Percentiles rank a stretch among this genome's conserved stretches.
Evolutionary conservation across 2,113 vertebrate species (phyloP).

Genomic region (Hippocampus zosterae): DNA sequence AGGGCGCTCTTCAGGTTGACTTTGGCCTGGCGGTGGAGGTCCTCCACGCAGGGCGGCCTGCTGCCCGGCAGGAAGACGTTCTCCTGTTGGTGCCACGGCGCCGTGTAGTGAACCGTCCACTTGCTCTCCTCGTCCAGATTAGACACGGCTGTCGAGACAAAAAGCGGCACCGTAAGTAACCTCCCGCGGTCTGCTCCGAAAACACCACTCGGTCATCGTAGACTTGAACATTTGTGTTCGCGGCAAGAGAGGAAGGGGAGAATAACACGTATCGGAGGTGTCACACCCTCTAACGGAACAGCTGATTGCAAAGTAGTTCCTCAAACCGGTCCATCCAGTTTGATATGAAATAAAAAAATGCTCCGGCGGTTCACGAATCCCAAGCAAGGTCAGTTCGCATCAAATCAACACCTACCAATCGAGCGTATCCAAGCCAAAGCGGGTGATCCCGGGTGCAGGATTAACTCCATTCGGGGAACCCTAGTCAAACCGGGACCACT

Average conservation of each 20-base stretch:
- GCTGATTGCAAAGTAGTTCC: not conserved
- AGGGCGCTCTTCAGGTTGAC: conserved; percentile 95
- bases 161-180: not conserved
- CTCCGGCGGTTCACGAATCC: no score
- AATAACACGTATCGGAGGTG: conserved; percentile 48
- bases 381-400: no score
- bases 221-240: conserved; percentile 2
- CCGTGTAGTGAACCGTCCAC: conserved; percentile 94
- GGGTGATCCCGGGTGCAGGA: conserved; percentile 52
- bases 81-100: conserved; percentile 95
- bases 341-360: not conserved
- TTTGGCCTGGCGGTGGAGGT: conserved; percentile 93
- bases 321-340: not conserved
- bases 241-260: conserved; percentile 23
- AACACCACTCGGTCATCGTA: no score
- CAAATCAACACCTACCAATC: conserved; percentile 52
- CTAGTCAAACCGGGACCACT: conserved; percentile 23
- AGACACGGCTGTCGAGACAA: conserved; percentile 83
- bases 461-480: conserved; percentile 50
- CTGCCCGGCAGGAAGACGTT: conserved; percentile 89
- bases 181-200: no score
- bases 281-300: conserved; percentile 9
- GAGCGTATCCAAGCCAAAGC: conserved; percentile 60
- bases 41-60: conserved; percentile 89
- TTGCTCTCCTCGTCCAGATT: conserved; percentile 95